phyloP scores from a whole-genome alignment of 2,888 invertebrate genomes.

The Atrina japonica region DNA sequence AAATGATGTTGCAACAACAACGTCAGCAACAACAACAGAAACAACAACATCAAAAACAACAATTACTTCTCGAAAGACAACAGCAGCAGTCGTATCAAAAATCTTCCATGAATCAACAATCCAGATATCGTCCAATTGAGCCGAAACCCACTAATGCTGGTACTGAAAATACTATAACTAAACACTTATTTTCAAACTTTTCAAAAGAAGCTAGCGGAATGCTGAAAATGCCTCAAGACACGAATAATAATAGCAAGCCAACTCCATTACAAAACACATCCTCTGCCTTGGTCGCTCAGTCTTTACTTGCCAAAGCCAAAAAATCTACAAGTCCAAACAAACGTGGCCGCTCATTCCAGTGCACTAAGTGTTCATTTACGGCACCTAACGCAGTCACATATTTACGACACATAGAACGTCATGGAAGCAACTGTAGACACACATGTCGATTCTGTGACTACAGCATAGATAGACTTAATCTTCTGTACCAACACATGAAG shows the following conservation, averaged over 20 bases:
- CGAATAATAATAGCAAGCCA: slow-evolving; percentile 26
- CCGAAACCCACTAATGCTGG: slow-evolving; percentile 40
- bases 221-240: slow-evolving; percentile 22
- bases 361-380: slow-evolving; percentile 73
- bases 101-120: slow-evolving; percentile 21
- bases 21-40: slow-evolving; percentile 30
- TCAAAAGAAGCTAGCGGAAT: not conserved
- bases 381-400: slow-evolving; percentile 69
- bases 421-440: slow-evolving; percentile 73
- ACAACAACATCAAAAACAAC: slow-evolving; percentile 15
- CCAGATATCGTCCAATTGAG: slow-evolving; percentile 42
- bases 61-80: slow-evolving; percentile 9
- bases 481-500: slow-evolving; percentile 76
- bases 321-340: slow-evolving; percentile 66
- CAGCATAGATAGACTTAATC: slow-evolving; percentile 73
- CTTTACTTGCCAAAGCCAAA: slow-evolving; percentile 52
- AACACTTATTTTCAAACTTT: slow-evolving; percentile 6
- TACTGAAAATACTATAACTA: slow-evolving; percentile 6
- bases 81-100: slow-evolving; percentile 20
- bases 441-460: slow-evolving; percentile 77
- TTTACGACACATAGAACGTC: slow-evolving; percentile 69
- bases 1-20: slow-evolving; percentile 32
- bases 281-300: slow-evolving; percentile 21
- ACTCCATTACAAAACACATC: slow-evolving; percentile 7
- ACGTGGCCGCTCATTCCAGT: slow-evolving; percentile 65